Conservation (phyloP, 2,113 vertebrate genomes). For the rabbit (Oryctolagus cuniculus) region mOryCun1.1 NC_091433.1:58107001-58107500, state of each 20-base stretch:
- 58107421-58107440: too few relatives aligned
- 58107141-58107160: background rate
- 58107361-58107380: background rate
- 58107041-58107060: background rate
- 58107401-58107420: too few relatives aligned
- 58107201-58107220: background rate
- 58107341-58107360: background rate
- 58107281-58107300: background rate
- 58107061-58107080: background rate
- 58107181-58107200: background rate
- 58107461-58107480: too few relatives aligned
- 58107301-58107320: constrained; percentile 18
- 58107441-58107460: too few relatives aligned
- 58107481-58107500: too few relatives aligned
- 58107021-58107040: background rate
- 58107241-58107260: too few relatives aligned
- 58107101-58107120: background rate
- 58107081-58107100: background rate
- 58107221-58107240: background rate
- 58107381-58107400: background rate
- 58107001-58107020: background rate
- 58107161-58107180: background rate
- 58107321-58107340: background rate
- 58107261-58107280: background rate
- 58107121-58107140: background rate